Percentiles rank a stretch among this genome's conserved stretches.
Conservation (phyloP, 2,888 invertebrate genomes). For the Apomyelois bistriatella region DNA sequence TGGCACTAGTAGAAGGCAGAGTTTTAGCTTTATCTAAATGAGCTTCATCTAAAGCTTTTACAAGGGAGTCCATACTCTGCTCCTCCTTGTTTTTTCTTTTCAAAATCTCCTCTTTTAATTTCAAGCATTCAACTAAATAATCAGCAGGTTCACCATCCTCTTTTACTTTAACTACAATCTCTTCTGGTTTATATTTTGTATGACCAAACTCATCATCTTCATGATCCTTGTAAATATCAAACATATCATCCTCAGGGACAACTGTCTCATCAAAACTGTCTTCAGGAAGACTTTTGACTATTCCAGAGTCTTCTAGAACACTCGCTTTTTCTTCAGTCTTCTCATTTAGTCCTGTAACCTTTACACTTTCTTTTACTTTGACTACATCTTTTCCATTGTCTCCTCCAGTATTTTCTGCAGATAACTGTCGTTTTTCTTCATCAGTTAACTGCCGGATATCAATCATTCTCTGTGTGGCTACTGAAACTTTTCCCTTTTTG, state of each 20-base stretch:
- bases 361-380: neutral
- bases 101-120: constrained; percentile 59
- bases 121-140: constrained; percentile 64
- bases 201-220: constrained; percentile 70
- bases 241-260: constrained; percentile 63
- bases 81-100: constrained; percentile 52
- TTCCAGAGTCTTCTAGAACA: constrained; percentile 37
- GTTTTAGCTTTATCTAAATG: constrained; percentile 34
- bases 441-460: constrained; percentile 33
- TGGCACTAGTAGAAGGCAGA: neutral
- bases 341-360: constrained; percentile 20
- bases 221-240: constrained; percentile 72
- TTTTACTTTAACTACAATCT: constrained; percentile 51
- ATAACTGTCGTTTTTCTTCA: constrained; percentile 26
- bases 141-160: constrained; percentile 39
- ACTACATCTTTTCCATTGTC: neutral
- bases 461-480: constrained; percentile 35
- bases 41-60: constrained; percentile 59
- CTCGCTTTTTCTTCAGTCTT: constrained; percentile 19
- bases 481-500: constrained; percentile 20
- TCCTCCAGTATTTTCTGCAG: neutral
- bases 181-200: constrained; percentile 64
- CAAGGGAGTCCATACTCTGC: constrained; percentile 51
- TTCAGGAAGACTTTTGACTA: constrained; percentile 48
- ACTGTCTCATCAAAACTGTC: constrained; percentile 57